Evolutionary conservation across 2,797 vertebrate species (phyloP).

Genomic region (Karalla daura): DNA sequence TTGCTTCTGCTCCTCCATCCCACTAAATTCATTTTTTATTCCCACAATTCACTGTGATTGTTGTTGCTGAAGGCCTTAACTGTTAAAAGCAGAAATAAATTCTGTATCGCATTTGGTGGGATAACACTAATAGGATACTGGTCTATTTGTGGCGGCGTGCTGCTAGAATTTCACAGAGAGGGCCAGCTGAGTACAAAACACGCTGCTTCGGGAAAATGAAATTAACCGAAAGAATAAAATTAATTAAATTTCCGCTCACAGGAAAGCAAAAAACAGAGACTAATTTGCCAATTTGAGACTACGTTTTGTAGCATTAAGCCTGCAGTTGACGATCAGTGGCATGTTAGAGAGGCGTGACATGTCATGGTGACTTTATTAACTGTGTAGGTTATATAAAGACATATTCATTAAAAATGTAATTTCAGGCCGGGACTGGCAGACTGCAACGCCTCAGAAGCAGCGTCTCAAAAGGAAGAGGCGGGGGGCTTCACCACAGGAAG

Average conservation of each 20-base stretch:
- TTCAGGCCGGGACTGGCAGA: conserved; percentile 47
- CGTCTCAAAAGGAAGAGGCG: conserved; percentile 23
- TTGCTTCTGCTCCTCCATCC: background rate
- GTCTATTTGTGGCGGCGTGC: background rate
- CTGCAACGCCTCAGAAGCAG: background rate
- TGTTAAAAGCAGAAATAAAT: conserved; percentile 1
- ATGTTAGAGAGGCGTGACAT: background rate
- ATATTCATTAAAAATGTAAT: conserved; percentile 21
- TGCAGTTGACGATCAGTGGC: background rate
- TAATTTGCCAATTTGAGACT: background rate
- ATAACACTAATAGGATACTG: background rate
- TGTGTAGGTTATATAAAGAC: background rate
- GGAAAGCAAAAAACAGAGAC: background rate
- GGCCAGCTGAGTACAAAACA: conserved; percentile 6
- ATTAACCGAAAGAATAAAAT: conserved; percentile 23
- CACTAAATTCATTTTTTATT: background rate
- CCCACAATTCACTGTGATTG: conserved; percentile 1
- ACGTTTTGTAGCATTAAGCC: background rate
- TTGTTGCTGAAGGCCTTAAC: conserved; percentile 6
- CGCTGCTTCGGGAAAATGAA: background rate
- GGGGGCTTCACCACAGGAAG: conserved; percentile 24
- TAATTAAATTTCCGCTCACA: background rate
- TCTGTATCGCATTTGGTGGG: background rate
- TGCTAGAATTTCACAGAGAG: background rate
- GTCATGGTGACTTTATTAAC: background rate